Evolutionary conservation across 2,113 vertebrate genomes (phyloP).

Genomic region (Collichthys lucidus): DNA sequence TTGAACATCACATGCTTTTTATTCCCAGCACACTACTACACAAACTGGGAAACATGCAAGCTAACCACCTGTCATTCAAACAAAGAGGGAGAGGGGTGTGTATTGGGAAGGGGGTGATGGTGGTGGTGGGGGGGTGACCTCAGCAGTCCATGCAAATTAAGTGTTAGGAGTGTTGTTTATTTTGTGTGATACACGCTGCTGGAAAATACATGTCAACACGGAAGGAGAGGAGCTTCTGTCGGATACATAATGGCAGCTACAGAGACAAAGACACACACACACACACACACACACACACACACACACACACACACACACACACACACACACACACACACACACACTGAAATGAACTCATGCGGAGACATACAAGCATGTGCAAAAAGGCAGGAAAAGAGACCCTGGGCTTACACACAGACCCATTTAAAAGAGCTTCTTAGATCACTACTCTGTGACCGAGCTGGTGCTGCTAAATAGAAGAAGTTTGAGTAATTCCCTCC

Average conservation of each 20-base stretch:
- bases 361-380: slow-evolving; percentile 75
- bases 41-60: slow-evolving; percentile 26
- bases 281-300: slow-evolving; percentile 14
- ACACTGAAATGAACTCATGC: slow-evolving; percentile 44
- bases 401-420: slow-evolving; percentile 13
- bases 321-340: slow-evolving; percentile 30
- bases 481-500: slow-evolving; percentile 89
- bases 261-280: slow-evolving; percentile 23
- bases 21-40: not conserved
- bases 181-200: slow-evolving; percentile 4
- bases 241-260: slow-evolving; percentile 17
- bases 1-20: too few relatives aligned
- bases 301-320: slow-evolving; percentile 28
- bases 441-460: slow-evolving; percentile 90
- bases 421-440: slow-evolving; percentile 81
- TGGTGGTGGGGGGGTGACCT: slow-evolving; percentile 11
- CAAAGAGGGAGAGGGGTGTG: slow-evolving; percentile 3
- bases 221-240: slow-evolving; percentile 7
- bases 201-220: slow-evolving; percentile 74
- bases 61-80: slow-evolving; percentile 65
- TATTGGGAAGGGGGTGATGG: not conserved
- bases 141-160: slow-evolving; percentile 23
- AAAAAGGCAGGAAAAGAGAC: slow-evolving; percentile 59
- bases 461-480: slow-evolving; percentile 83
- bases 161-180: slow-evolving; percentile 35